Base-by-base conservation (phyloP, 1,140 invertebrate genomes). In the Bombus pascuorum region DNA sequence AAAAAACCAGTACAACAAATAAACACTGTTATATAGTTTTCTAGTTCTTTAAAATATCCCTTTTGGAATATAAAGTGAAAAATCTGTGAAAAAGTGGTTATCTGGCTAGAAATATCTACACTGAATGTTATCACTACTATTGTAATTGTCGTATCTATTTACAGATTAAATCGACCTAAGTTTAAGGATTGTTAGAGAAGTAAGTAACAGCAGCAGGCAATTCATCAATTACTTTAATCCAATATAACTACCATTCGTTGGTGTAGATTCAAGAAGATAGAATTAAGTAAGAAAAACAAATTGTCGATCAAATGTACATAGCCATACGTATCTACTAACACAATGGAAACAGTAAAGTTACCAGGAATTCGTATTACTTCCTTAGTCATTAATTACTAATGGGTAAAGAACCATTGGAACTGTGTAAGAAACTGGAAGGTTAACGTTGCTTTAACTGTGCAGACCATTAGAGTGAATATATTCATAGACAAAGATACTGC, bases 341-440 rank as follows among this genome's bases (percentile, higher is more conserved):
- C 75, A 77, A 77, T 62, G 75, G 28, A 59, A 59, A 37, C 2
- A 25, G 53, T 39, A 22, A 77, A 39, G 34, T 77, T 62, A 62
- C 34, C 53, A 10, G 53, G 75, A 62, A 77, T 42, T 62, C 57
- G 53, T 77, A 62, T 77, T 76, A 76, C 53, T 57, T 28, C 34
- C 39, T 77, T 34, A n/a, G 25, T n/a, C 34, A 25, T 77, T 77
- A 77, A 77, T 77, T 59, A 77, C 75, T 77, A 77, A 62, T 77
- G 53, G 57, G 18, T 57, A 34, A 25, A n/a, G 74, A 59, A 62
- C 34, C 15, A 32, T 18, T 62, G 6, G 34, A 76, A 10, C 25
- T 62, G 22, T 77, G 13, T 32, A 62, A 62, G 34, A 39, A 77
- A 75, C 9, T 34, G 18, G 25, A 62, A 18, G 39, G 12, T 28